Evolutionary conservation across 2,113 vertebrate genomes (phyloP).

Genomic region (Speoplatyrhinus poulsoni): DNA sequence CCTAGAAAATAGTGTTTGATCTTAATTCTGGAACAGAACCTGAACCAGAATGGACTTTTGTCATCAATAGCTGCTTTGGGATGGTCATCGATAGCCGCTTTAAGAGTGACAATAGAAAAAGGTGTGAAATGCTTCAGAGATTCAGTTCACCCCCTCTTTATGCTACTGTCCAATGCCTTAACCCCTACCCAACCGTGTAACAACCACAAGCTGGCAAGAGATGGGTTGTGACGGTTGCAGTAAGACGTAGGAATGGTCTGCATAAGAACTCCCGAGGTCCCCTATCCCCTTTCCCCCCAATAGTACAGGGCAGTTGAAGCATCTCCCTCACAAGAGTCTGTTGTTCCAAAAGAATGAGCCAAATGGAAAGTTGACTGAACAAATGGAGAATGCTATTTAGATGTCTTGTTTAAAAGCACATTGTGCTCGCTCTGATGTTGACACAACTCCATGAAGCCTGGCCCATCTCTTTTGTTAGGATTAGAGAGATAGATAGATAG

Average conservation of each 20-base stretch:
- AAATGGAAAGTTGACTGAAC: conserved; percentile 39
- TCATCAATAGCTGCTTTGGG: conserved; percentile 28
- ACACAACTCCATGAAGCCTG: background rate
- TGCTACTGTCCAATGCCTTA: conserved; percentile 78
- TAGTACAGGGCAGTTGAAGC: conserved; percentile 28
- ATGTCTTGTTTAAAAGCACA: too few species aligned
- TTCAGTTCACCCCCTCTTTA: conserved; percentile 44
- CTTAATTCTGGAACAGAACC: conserved; percentile 30
- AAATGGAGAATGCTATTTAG: conserved; percentile 17
- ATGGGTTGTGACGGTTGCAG: conserved; percentile 12
- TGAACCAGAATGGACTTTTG: conserved; percentile 24
- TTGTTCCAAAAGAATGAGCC: conserved; percentile 41
- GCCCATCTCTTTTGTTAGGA: background rate
- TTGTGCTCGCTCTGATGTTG: too few species aligned
- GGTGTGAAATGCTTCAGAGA: conserved; percentile 36
- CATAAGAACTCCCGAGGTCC: conserved; percentile 31
- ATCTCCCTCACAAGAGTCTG: conserved; percentile 31
- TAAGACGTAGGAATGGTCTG: conserved; percentile 18
- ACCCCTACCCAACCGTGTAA: conserved; percentile 44
- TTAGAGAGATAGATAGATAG: too few species aligned
- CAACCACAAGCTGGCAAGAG: conserved; percentile 24
- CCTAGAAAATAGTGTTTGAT: conserved; percentile 3
- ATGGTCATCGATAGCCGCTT: conserved; percentile 25
- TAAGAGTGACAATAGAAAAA: conserved; percentile 31
- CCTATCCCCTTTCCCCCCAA: conserved; percentile 23